Evolutionary conservation across 2,113 vertebrate genomes (phyloP).

Genomic region (Neogale vison): DNA sequence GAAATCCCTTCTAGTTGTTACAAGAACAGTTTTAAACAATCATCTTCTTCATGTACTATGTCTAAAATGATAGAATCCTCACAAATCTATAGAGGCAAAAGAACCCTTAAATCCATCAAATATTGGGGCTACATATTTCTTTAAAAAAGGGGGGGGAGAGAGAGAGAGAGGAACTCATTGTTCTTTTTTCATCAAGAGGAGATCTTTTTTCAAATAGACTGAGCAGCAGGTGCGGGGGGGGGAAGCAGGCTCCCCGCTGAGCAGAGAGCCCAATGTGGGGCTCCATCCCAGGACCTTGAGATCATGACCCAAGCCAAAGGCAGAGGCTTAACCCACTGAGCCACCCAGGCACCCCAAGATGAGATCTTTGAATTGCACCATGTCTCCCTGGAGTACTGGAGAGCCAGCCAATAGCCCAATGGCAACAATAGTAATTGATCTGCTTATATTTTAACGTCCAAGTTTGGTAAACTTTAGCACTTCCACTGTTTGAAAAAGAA

Average conservation of each 20-base stretch:
- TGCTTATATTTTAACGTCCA: neutral
- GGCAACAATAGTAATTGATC: neutral
- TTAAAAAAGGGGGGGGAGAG: neutral
- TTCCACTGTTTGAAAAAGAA: neutral
- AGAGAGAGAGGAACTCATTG: neutral
- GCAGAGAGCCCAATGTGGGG: too few species aligned
- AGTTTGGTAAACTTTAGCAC: neutral
- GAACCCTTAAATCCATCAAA: neutral
- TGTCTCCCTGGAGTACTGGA: neutral
- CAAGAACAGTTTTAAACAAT: neutral
- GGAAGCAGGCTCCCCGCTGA: too few species aligned
- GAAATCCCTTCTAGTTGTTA: neutral
- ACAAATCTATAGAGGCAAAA: slow-evolving; percentile 28
- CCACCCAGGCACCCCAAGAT: neutral
- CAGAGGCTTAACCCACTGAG: too few species aligned
- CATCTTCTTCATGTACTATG: neutral
- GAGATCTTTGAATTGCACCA: neutral
- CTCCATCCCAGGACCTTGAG: too few species aligned
- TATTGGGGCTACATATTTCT: neutral
- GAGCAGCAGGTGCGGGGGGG: too few species aligned
- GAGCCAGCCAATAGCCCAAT: neutral
- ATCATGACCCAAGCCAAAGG: too few species aligned
- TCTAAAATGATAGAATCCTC: slow-evolving; percentile 1
- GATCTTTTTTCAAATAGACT: neutral
- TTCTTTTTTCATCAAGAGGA: neutral